Evolutionary conservation across 1,140 invertebrate species (phyloP).

Genomic region (Conus ventricosus): DNA sequence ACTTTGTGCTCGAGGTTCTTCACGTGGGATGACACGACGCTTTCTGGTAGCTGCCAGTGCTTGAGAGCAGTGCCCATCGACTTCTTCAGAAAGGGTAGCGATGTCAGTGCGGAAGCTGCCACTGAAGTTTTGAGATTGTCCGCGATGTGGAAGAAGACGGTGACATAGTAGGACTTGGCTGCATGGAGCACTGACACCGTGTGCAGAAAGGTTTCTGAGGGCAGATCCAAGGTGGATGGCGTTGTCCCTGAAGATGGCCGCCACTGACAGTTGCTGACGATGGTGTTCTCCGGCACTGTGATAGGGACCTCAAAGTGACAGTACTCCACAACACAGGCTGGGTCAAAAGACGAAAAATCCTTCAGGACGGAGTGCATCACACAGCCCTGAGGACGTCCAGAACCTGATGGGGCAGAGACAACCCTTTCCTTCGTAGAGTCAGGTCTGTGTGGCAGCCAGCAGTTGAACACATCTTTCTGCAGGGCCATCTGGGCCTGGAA

Average conservation of each 20-base stretch:
- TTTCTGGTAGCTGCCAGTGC: constrained; percentile 26
- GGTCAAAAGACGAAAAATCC: constrained; percentile 44
- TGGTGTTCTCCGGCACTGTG: constrained; percentile 64
- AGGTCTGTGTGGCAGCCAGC: constrained; percentile 42
- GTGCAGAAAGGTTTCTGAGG: constrained; percentile 70
- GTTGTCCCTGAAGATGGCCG: neutral
- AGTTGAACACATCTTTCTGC: constrained; percentile 63
- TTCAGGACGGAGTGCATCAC: constrained; percentile 67
- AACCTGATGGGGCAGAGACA: neutral
- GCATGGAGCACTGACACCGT: constrained; percentile 69
- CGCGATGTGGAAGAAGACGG: constrained; percentile 70
- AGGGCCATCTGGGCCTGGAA: constrained; percentile 67
- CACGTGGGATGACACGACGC: constrained; percentile 17
- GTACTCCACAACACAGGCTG: constrained; percentile 71
- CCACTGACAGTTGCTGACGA: constrained; percentile 73
- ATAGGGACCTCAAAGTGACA: constrained; percentile 70
- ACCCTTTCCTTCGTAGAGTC: neutral
- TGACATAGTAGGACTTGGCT: constrained; percentile 65
- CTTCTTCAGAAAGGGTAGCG: constrained; percentile 61
- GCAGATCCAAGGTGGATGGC: constrained; percentile 55
- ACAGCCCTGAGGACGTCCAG: constrained; percentile 57
- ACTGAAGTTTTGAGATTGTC: constrained; percentile 73
- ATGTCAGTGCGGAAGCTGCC: constrained; percentile 25
- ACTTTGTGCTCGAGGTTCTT: constrained; percentile 27
- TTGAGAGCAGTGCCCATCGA: constrained; percentile 52